These are phyloP conservation scores for Euzetes globulus DNA, from an alignment of 2,888 invertebrate genomes.

Conservation along the genomic window DNA sequence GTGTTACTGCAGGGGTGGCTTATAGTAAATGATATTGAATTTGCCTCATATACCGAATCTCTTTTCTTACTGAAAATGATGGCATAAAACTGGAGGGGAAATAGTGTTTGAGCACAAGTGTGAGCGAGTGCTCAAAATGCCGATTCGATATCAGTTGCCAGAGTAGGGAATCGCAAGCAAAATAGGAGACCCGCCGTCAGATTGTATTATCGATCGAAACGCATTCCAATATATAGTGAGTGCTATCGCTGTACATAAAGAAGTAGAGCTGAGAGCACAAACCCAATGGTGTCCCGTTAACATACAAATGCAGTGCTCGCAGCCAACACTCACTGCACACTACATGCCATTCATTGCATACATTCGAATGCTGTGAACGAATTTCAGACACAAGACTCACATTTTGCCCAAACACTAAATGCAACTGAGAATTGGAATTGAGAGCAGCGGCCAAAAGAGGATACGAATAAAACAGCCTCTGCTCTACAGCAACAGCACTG, in stretches of 20 bases:
- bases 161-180: conserved; percentile 13
- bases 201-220: conserved; percentile 29
- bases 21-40: conserved; percentile 26
- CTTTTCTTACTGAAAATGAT: conserved; percentile 7
- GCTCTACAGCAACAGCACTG: neutral
- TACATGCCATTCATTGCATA: conserved; percentile 2
- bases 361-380: neutral
- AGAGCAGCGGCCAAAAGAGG: neutral
- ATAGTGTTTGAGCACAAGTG: neutral
- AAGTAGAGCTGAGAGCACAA: conserved; percentile 21
- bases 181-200: conserved; percentile 23
- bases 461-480: neutral
- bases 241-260: conserved; percentile 5
- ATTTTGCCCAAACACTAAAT: conserved; percentile 27
- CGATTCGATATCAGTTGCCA: conserved; percentile 20
- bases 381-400: conserved; percentile 23
- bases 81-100: conserved; percentile 22
- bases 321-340: conserved; percentile 19
- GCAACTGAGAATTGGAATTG: conserved; percentile 25
- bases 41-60: conserved; percentile 7
- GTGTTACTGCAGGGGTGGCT: conserved; percentile 26
- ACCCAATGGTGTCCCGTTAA: conserved; percentile 30
- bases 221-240: conserved; percentile 26
- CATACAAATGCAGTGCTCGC: conserved; percentile 25
- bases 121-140: conserved; percentile 22